These are phyloP conservation scores for Anseranas semipalmata DNA, from an alignment of 2,113 vertebrate genomes.

Conservation along the genomic window DNA sequence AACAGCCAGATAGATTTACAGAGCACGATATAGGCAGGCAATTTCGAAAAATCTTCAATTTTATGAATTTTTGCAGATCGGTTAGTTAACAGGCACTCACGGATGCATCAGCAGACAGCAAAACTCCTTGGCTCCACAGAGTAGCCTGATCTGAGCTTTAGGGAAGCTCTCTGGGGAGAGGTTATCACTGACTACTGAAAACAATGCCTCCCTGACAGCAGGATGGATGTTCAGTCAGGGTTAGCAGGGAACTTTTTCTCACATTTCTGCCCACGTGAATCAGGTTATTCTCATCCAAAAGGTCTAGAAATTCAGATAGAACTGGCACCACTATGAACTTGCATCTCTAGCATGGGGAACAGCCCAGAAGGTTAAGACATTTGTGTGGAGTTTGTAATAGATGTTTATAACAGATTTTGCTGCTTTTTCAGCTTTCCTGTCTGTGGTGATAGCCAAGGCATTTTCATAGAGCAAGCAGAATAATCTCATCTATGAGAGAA, in stretches of 20 bases:
- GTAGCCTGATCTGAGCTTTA: not conserved
- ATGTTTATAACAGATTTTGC: not conserved
- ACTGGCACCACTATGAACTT: not conserved
- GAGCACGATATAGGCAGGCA: not conserved
- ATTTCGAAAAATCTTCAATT: not conserved
- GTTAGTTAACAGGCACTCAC: not conserved
- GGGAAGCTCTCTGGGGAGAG: not conserved
- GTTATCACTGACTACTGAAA: not conserved
- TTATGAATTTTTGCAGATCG: not conserved
- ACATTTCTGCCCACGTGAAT: not conserved
- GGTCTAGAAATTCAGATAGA: not conserved
- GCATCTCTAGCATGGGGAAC: fast-evolving
- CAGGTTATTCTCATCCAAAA: not conserved
- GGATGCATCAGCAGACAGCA: not conserved
- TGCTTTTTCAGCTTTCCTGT: not conserved
- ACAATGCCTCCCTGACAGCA: not conserved
- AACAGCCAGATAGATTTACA: not conserved
- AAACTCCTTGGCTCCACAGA: not conserved
- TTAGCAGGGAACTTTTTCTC: not conserved
- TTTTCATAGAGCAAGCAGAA: not conserved
- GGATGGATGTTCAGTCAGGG: not conserved
- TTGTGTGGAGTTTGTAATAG: not conserved
- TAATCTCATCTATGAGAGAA: not conserved
- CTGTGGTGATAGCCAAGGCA: not conserved
- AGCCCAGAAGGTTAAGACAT: not conserved